Evolutionary conservation across 2,113 vertebrate genomes (phyloP).

Genomic region (chimpanzee (Pan troglodytes)): NHGRI_mPanTro3-v2.1_pri NC_072402.2:10792501-10793000

Average conservation of each 20-base stretch:
- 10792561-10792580: neutral
- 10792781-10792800: neutral
- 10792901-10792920: neutral
- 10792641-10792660: fast-evolving
- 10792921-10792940: neutral
- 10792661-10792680: neutral
- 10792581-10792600: neutral
- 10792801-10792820: neutral
- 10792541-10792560: neutral
- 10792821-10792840: fast-evolving
- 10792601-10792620: neutral
- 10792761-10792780: neutral
- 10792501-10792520: neutral
- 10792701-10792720: neutral
- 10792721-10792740: neutral
- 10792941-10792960: neutral
- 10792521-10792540: neutral
- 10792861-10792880: neutral
- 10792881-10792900: neutral
- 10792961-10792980: fast-evolving
- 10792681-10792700: neutral
- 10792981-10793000: neutral
- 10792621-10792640: fast-evolving
- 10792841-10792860: fast-evolving
- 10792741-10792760: neutral